These are phyloP conservation scores for Petrosia ficiformis DNA, from an alignment of 37 sponge, comb jelly and placozoan species.

Conservation along the genomic window DNA sequence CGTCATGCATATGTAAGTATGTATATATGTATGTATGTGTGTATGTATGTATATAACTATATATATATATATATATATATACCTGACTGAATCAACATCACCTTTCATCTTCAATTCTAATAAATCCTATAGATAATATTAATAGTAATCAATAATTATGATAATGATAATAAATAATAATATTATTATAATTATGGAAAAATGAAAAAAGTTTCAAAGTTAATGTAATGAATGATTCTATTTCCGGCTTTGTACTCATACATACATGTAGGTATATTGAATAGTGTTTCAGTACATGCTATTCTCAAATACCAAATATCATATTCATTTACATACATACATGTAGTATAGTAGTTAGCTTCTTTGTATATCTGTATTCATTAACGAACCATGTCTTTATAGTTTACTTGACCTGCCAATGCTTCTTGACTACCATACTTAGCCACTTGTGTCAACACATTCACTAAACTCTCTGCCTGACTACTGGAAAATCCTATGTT, in stretches of 20 bases:
- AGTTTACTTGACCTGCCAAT: constrained; percentile 7
- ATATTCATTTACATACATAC: too few species aligned
- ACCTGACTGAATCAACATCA: constrained; percentile 24
- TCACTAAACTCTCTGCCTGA: constrained; percentile 36
- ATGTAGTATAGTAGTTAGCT: too few species aligned
- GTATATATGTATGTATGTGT: neutral
- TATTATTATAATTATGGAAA: too few species aligned
- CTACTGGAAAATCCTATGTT: constrained; percentile 15
- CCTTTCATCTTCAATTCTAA: constrained; percentile 18
- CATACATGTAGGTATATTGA: too few species aligned
- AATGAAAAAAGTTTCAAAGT: too few species aligned
- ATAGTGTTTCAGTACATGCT: too few species aligned
- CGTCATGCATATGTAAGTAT: neutral
- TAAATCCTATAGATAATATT: constrained; percentile 30
- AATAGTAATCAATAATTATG: constrained; percentile 2
- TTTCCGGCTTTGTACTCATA: too few species aligned
- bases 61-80: neutral
- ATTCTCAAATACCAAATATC: too few species aligned
- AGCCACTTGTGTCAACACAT: neutral
- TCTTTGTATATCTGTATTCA: too few species aligned
- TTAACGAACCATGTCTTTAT: constrained; percentile 32
- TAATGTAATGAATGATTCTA: too few species aligned
- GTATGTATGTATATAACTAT: neutral
- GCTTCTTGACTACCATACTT: neutral
- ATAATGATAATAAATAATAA: neutral